phyloP scores from a whole-genome alignment of 1,140 invertebrate species.

The Sarcophaga peregrina region DNA sequence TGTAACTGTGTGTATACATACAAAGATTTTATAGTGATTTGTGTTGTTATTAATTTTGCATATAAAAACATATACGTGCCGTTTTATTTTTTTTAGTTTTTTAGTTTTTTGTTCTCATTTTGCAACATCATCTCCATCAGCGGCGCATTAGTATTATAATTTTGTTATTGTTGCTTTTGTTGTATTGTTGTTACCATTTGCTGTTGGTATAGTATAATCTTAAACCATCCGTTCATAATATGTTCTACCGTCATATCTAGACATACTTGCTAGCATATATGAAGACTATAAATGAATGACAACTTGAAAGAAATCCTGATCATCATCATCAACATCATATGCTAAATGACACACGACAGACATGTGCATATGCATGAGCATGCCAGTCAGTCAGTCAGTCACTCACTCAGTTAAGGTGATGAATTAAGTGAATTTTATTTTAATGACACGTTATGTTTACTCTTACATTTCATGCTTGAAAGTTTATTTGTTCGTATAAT shows the following conservation, averaged over 20 bases:
- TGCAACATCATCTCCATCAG: constrained; percentile 21
- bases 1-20: too few species aligned
- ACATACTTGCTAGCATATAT: too few species aligned
- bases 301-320: background rate
- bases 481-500: background rate
- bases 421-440: constrained; percentile 27
- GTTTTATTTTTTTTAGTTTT: constrained; percentile 11
- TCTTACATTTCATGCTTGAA: constrained; percentile 19
- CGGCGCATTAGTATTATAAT: background rate
- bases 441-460: constrained; percentile 27
- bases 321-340: too few species aligned
- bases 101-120: background rate
- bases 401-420: constrained; percentile 2
- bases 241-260: background rate
- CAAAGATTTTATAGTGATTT: too few species aligned
- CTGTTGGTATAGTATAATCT: background rate
- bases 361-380: constrained; percentile 23
- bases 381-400: background rate
- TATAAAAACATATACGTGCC: too few species aligned
- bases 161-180: background rate
- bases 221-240: constrained; percentile 7
- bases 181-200: background rate
- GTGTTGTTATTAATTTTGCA: too few species aligned
- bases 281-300: background rate
- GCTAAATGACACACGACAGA: constrained; percentile 12